phyloP scores from a whole-genome alignment of 2,888 invertebrate species.

The Ennomos erosarius region DNA sequence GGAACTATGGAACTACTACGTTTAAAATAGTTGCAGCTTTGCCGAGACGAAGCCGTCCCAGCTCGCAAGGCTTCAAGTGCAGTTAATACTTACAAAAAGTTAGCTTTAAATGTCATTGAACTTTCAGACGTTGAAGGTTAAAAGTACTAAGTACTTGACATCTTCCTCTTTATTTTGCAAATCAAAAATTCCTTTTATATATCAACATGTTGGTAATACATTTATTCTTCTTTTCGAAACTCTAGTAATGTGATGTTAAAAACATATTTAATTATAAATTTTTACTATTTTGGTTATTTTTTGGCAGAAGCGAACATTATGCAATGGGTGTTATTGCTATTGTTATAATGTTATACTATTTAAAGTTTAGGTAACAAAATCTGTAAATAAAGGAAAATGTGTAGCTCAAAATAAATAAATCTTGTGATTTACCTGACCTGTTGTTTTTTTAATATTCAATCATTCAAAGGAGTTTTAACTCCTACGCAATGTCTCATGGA shows the following conservation, averaged over 20 bases:
- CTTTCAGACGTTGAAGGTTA: too few species aligned
- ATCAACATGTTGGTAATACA: neutral
- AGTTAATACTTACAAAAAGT: too few species aligned
- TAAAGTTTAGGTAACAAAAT: conserved; percentile 64
- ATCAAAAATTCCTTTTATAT: too few species aligned
- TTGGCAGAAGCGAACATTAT: conserved; percentile 24
- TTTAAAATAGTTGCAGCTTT: conserved; percentile 31
- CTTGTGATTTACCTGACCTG: conserved; percentile 58
- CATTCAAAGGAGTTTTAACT: neutral
- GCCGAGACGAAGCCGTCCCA: neutral
- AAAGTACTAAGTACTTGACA: too few species aligned
- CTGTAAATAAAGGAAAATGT: conserved; percentile 76
- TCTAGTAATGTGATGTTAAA: conserved; percentile 10
- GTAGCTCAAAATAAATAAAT: conserved; percentile 76
- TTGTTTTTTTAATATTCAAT: conserved; percentile 32
- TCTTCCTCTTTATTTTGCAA: too few species aligned
- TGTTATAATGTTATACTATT: conserved; percentile 73
- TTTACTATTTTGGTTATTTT: conserved; percentile 35
- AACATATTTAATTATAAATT: conserved; percentile 1
- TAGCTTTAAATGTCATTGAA: too few species aligned
- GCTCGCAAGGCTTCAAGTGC: neutral
- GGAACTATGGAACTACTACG: conserved; percentile 20
- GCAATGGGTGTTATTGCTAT: conserved; percentile 78
- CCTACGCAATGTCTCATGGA: neutral
- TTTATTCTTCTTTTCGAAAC: neutral